Conservation (phyloP, 2,113 vertebrate genomes). For the Cygnus buccinator region DNA sequence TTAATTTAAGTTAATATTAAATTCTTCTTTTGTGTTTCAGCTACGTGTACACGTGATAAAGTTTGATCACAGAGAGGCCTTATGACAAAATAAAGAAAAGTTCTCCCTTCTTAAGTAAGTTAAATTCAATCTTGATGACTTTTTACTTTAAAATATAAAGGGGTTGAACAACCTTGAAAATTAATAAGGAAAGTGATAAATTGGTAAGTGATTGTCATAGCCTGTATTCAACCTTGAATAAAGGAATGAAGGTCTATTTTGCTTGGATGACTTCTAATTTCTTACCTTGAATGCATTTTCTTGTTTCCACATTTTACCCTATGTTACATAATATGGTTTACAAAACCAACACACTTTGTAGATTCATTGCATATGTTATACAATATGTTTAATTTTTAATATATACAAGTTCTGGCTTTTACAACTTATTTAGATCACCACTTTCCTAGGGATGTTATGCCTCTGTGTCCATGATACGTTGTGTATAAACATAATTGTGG, state of each 20-base stretch:
- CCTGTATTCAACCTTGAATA: neutral
- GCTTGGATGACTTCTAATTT: neutral
- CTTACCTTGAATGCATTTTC: neutral
- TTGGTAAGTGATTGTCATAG: neutral
- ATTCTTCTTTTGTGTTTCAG: neutral
- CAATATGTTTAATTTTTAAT: conserved; percentile 21
- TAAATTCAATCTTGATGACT: neutral
- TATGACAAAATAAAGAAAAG: neutral
- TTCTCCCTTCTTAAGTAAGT: neutral
- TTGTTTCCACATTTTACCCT: neutral
- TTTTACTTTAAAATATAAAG: neutral
- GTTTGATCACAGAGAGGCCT: neutral
- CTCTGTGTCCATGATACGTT: neutral
- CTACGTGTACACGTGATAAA: neutral
- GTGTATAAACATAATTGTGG: neutral
- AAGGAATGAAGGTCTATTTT: neutral
- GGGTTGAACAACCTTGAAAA: neutral
- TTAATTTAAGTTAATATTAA: neutral
- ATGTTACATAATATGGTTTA: neutral
- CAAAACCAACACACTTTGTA: neutral
- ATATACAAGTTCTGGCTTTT: neutral
- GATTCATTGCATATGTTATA: neutral
- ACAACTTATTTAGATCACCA: neutral
- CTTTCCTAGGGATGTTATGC: neutral
- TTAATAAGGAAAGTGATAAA: neutral